Evolutionary conservation across 2,113 vertebrate species (phyloP), one percentile per base, ranked within the genome.

Genomic region (Stomatorhinus ivindoensis): DNA sequence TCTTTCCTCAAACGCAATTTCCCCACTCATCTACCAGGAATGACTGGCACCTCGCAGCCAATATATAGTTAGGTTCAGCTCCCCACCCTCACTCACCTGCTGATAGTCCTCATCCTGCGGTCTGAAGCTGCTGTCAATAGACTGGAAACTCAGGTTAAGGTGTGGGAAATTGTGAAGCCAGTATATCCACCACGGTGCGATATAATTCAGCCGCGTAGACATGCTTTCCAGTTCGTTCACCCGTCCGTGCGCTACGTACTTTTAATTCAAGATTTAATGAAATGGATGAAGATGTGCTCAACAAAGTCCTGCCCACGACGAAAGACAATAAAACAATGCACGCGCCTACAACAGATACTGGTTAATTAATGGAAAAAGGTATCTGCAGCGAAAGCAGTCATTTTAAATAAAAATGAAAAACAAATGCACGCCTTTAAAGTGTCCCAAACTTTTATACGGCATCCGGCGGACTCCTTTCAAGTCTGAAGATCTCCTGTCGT

Each of bases 141-240:
- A 82, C 91, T 94, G 93, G 88, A 97, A 93, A 58, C 92, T 93
- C 88, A 97, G 94, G 90, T 93, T 95, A 47, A 97, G 65, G 94
- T 97, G 98, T 1, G 97, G 97, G 89, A 98, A 96, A 91, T 96
- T 95, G 95, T 98, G 97, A 91, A 99, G 96, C 97, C 97, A 98
- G 93, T 95, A 96, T 8, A 96, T 97, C 98, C 98, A 98, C 98
- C 97, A 98, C 86, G 97, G 98, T 91, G 96, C 95, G n/a, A 96
- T 95, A 91, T 97, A 98, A 89, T 97, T 97, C 89, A 97, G 94
- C 55, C 97, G 95, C 82, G 94, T 94, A 89, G 95, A 95, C 97
- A 97, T 96, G 90, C 93, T 94, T 90, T 31, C 73, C 8, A 35
- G 39, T 46, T n/a, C n/a, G 42, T 47, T 48, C 46, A 48, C 42